These are phyloP conservation scores for Dasyornis broadbenti DNA, from an alignment of 2,113 vertebrate genomes.

Conservation along the genomic window DNA sequence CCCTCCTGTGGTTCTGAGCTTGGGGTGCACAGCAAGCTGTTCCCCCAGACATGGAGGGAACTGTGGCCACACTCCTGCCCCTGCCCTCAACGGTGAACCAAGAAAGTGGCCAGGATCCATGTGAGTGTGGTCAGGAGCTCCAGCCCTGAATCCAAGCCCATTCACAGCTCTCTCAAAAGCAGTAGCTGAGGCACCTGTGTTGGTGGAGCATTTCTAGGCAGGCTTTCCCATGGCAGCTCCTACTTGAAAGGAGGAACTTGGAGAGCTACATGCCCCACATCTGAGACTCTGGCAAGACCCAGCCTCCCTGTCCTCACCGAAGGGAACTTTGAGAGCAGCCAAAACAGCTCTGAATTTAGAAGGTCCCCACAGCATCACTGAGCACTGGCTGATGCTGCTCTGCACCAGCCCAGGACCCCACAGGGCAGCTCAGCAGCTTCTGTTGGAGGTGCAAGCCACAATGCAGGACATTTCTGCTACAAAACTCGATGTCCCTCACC, in stretches of 20 bases:
- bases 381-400: not conserved
- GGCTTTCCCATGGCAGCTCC: not conserved
- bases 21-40: rapidly evolving
- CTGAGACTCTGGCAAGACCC: not conserved
- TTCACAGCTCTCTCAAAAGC: not conserved
- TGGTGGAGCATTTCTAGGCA: not conserved
- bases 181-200: not conserved
- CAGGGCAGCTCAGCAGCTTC: not conserved
- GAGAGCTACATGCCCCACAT: rapidly evolving
- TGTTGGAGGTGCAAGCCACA: rapidly evolving
- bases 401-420: not conserved
- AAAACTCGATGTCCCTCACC: not conserved
- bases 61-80: not conserved
- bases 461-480: not conserved
- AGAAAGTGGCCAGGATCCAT: not conserved
- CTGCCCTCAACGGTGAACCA: not conserved
- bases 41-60: rapidly evolving
- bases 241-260: not conserved
- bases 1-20: not conserved
- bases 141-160: not conserved
- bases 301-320: not conserved
- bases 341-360: not conserved
- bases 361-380: not conserved
- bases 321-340: not conserved
- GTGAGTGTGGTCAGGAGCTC: not conserved